Base-by-base conservation (phyloP, 2,888 invertebrate species). In the Pimpla rufipes region DNA sequence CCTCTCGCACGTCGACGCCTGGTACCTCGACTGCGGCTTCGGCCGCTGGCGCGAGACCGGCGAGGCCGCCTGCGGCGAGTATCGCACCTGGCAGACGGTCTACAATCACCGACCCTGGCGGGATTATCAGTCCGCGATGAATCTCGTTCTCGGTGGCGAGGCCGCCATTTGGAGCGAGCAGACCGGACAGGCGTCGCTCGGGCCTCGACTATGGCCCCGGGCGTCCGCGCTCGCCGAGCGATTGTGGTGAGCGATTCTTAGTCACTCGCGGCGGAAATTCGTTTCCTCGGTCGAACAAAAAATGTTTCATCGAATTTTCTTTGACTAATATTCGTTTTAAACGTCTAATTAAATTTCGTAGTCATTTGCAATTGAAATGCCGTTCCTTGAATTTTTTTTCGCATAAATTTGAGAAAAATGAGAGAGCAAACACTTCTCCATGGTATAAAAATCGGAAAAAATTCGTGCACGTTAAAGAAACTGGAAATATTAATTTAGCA, bases 21-120 rank as follows among this genome's bases (percentile, higher is more conserved):
- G 97, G 97, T 98, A 97, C 93, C 94, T 98, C 86, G 97, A 98
- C 92, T 98, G 97, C 91, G 98, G 98, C 0, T 97, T 97, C 92
- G 97, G 97, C 0, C 96, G 96, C 85, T 98, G 98, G 98, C 94
- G 97, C 29, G 96, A 97, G 90, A 96, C 96, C 37, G 97, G 97
- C 1, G 97, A 97, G 87, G 97, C 97, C 0, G 97, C 97, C 88
- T 98, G 98, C 92, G 97, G 97, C 21, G 97, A 97, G 8, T 98
- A 98, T 93, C 95, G 97, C 81, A 96, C 97, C 67, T 98, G 98
- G 98, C 97, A 98, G 92, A 96, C 96, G 85, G 95, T 97, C 67
- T 98, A 98, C 93, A 96, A 96, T 92, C 97, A 98, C 92, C 94
- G 96, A 85, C 97, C 97, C 0, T 96, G 97, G 96, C 94, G 94